A percentile compares a stretch with the other conserved stretches of the same genome.
Evolutionary conservation across 2,113 vertebrate genomes (phyloP).

Genomic region (Calyptommatus sinebrachiatus): DNA sequence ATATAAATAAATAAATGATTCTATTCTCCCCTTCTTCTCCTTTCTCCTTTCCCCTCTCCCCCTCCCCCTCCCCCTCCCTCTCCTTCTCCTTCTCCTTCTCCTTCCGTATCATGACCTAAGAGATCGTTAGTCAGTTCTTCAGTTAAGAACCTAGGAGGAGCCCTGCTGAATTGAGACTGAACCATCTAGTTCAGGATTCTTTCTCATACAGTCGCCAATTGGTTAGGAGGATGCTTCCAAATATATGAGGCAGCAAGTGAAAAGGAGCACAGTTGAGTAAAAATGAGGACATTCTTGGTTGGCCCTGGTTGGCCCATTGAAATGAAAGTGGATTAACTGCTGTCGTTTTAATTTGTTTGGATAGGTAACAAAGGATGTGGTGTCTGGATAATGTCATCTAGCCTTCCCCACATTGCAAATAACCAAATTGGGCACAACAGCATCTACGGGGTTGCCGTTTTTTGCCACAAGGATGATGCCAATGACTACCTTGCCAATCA

Average conservation of each 20-base stretch:
- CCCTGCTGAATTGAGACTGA: no score
- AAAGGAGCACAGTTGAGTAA: background rate
- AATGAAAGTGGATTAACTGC: fast-evolving
- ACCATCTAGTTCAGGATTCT: no score
- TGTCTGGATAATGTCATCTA: slow-evolving; percentile 89
- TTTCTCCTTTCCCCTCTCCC: no score
- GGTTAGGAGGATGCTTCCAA: background rate
- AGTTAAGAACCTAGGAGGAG: no score
- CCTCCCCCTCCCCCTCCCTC: no score
- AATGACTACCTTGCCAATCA: slow-evolving; percentile 73
- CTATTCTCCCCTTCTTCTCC: no score
- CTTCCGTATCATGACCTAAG: background rate
- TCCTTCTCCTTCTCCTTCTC: no score
- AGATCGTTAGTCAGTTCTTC: background rate
- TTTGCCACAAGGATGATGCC: slow-evolving; percentile 81
- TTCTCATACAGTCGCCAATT: no score
- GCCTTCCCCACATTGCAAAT: slow-evolving; percentile 83
- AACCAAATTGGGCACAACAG: slow-evolving; percentile 87
- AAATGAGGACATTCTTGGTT: no score
- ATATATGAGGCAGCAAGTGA: background rate
- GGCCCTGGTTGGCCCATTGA: background rate
- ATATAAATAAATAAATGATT: no score
- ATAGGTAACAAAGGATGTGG: slow-evolving; percentile 88
- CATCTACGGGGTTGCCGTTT: slow-evolving; percentile 85
- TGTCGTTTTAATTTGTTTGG: background rate